Conservation (phyloP, 2,888 invertebrate genomes). For the Tetranychus piercei region DNA sequence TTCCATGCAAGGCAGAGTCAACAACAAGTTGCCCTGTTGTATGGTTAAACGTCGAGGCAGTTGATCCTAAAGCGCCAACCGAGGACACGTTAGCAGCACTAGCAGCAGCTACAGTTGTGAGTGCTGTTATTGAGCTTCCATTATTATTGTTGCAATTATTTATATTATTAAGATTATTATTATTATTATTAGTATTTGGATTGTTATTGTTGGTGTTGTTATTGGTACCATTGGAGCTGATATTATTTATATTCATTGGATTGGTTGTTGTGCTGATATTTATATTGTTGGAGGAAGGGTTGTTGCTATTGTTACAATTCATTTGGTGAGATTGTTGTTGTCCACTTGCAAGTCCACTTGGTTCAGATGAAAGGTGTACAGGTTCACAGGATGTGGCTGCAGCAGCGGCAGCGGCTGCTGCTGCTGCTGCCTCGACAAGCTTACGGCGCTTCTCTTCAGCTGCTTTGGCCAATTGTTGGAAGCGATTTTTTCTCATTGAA, state of each 20-base stretch:
- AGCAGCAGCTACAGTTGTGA: neutral
- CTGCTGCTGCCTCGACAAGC: neutral
- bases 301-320: too few species aligned
- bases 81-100: neutral
- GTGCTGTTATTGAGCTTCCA: neutral
- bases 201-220: neutral
- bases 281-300: too few species aligned
- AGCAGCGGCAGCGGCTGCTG: neutral
- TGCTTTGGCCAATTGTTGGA: conserved; percentile 12
- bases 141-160: neutral
- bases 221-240: neutral
- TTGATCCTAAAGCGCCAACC: neutral
- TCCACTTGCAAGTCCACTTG: neutral
- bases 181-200: neutral
- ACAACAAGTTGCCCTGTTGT: neutral
- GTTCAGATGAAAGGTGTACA: neutral
- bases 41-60: neutral
- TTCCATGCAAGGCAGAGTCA: neutral
- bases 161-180: neutral
- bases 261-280: too few species aligned
- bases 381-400: neutral
- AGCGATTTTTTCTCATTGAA: conserved; percentile 58
- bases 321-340: too few species aligned
- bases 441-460: conserved; percentile 9
- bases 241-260: neutral